phyloP scores from a whole-genome alignment of 1,140 invertebrate species.

The Danaus plexippus region DNA sequence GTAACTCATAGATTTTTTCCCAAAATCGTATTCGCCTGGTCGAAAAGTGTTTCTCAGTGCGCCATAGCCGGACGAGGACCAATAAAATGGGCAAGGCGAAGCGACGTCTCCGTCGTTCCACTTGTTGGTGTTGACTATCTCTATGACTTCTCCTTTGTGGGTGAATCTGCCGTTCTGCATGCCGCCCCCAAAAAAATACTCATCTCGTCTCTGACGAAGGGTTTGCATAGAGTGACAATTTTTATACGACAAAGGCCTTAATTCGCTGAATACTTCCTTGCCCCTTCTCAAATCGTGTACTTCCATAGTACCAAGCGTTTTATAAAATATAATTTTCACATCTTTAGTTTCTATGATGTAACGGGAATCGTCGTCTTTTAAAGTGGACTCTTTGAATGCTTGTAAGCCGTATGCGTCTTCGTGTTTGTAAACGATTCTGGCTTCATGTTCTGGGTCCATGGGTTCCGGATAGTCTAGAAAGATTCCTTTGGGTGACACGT shows the following conservation, averaged over 20 bases:
- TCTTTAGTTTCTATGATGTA: slow-evolving; percentile 42
- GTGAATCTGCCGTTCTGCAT: slow-evolving; percentile 62
- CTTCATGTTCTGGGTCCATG: slow-evolving; percentile 37
- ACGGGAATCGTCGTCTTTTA: slow-evolving; percentile 26
- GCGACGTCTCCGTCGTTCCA: slow-evolving; percentile 57
- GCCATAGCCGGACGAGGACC: slow-evolving; percentile 58
- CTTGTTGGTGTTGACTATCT: slow-evolving; percentile 50
- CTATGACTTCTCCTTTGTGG: slow-evolving; percentile 54
- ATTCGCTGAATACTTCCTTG: slow-evolving; percentile 43
- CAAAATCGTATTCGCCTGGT: slow-evolving; percentile 53
- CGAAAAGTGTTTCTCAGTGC: slow-evolving; percentile 57
- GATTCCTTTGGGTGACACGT: slow-evolving; percentile 42
- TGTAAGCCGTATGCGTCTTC: slow-evolving; percentile 38
- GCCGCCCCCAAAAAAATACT: slow-evolving; percentile 59
- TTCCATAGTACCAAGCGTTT: slow-evolving; percentile 38
- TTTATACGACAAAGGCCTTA: slow-evolving; percentile 34
- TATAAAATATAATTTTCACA: slow-evolving; percentile 49
- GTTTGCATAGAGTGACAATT: slow-evolving; percentile 32
- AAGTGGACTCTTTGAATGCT: slow-evolving; percentile 36
- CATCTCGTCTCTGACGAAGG: slow-evolving; percentile 37
- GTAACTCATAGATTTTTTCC: slow-evolving; percentile 24
- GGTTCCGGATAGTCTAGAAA: slow-evolving; percentile 53
- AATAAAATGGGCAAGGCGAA: slow-evolving; percentile 59
- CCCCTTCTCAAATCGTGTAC: slow-evolving; percentile 39
- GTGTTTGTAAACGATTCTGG: slow-evolving; percentile 47